Evolutionary conservation across 2,113 vertebrate genomes (phyloP).

Genomic region (Melanerpes aurifrons): DNA sequence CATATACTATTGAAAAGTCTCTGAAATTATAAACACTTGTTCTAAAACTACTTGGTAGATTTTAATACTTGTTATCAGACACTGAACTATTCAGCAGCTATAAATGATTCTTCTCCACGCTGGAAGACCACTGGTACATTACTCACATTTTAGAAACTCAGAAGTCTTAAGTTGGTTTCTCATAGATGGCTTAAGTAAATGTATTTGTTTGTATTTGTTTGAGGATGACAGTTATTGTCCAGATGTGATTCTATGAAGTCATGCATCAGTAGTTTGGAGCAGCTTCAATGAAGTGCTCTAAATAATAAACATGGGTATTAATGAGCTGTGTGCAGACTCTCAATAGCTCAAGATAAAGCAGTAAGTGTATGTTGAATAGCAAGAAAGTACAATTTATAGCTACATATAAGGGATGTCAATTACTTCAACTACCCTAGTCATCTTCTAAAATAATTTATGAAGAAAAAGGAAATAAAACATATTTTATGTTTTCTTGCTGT

Average conservation of each 20-base stretch:
- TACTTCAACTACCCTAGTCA: neutral
- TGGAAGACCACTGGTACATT: neutral
- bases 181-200: neutral
- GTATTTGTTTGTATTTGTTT: neutral
- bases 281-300: neutral
- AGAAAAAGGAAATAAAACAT: neutral
- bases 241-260: neutral
- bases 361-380: neutral
- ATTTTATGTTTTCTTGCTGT: neutral
- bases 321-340: neutral
- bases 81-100: neutral
- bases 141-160: neutral
- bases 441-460: neutral
- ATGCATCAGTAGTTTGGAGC: neutral
- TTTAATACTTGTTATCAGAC: neutral
- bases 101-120: neutral
- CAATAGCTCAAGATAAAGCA: neutral
- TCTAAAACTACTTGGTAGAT: neutral
- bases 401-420: neutral
- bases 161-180: neutral
- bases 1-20: neutral
- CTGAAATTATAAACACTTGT: neutral
- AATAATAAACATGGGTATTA: neutral
- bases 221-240: neutral
- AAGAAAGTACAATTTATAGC: neutral